These are phyloP conservation scores for Platerodrilus igneus DNA, from an alignment of 2,888 invertebrate genomes.

Conservation along the genomic window DNA sequence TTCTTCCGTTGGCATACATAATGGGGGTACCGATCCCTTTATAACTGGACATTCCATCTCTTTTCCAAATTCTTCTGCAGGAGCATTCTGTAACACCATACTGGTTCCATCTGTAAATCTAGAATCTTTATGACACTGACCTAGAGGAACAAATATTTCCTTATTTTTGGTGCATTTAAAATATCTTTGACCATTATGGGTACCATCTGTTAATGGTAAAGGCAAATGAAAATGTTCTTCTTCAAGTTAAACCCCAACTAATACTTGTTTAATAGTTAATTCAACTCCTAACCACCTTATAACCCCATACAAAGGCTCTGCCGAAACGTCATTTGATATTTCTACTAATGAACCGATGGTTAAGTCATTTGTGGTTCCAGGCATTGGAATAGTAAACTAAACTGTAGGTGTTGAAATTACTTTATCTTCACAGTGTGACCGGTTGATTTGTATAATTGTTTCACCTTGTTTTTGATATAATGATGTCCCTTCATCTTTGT, in stretches of 20 bases:
- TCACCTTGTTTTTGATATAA: conserved; percentile 19
- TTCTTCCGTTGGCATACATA: conserved; percentile 61
- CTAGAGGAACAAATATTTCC: conserved; percentile 75
- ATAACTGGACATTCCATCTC: conserved; percentile 72
- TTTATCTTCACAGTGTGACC: too few relatives aligned
- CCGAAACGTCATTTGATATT: conserved; percentile 66
- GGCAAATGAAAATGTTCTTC: conserved; percentile 72
- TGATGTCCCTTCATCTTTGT: conserved; percentile 26
- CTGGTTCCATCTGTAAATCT: conserved; percentile 63
- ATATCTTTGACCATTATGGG: conserved; percentile 65
- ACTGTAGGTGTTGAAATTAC: too few relatives aligned
- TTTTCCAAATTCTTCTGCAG: conserved; percentile 48
- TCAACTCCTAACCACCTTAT: conserved; percentile 81
- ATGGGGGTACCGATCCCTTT: conserved; percentile 72
- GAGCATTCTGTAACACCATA: conserved; percentile 38
- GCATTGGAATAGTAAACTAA: conserved; percentile 41
- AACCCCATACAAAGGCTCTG: conserved; percentile 74
- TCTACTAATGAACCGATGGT: conserved; percentile 82
- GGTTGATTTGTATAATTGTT: conserved; percentile 14
- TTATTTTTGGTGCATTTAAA: conserved; percentile 75
- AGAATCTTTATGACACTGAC: conserved; percentile 74
- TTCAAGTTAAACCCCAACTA: conserved; percentile 69
- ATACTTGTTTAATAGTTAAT: conserved; percentile 40
- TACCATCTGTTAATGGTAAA: conserved; percentile 70
- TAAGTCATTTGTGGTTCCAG: conserved; percentile 53